phyloP scores from a whole-genome alignment of 2,113 vertebrate genomes.

The Pituophis catenifer region DNA sequence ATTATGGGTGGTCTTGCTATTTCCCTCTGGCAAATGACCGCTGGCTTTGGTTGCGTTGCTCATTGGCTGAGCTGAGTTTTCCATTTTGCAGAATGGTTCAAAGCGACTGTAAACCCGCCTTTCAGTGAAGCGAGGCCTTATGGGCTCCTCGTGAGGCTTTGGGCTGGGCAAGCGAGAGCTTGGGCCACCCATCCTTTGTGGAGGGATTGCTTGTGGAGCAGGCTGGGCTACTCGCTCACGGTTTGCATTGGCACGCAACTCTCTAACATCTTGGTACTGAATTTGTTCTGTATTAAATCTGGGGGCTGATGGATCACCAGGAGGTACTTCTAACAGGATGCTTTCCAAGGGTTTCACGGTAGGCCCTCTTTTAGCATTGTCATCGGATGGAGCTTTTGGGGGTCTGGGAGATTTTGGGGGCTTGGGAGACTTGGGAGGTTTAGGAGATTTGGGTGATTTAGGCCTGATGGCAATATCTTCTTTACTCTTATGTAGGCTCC shows the following conservation, averaged over 20 bases:
- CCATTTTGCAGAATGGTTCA: slow-evolving; percentile 81
- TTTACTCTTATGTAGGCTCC: slow-evolving; percentile 70
- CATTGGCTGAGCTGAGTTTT: slow-evolving; percentile 63
- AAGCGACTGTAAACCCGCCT: slow-evolving; percentile 82
- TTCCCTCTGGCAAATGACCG: slow-evolving; percentile 66
- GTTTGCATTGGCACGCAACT: slow-evolving; percentile 11
- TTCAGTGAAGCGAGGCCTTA: slow-evolving; percentile 66
- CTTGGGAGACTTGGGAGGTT: slow-evolving; percentile 26
- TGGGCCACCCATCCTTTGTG: slow-evolving; percentile 38
- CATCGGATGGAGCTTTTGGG: slow-evolving; percentile 56
- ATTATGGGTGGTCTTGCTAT: slow-evolving; percentile 61
- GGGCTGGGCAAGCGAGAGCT: slow-evolving; percentile 33
- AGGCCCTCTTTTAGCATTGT: slow-evolving; percentile 54
- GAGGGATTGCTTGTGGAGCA: slow-evolving; percentile 42
- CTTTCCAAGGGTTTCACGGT: slow-evolving; percentile 59
- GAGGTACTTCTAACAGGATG: slow-evolving; percentile 54
- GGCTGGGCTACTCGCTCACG: slow-evolving; percentile 44
- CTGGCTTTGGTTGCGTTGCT: slow-evolving; percentile 45
- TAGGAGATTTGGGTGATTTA: slow-evolving; percentile 60
- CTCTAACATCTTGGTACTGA: slow-evolving; percentile 65
- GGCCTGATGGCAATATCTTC: slow-evolving; percentile 54
- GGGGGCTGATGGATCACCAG: slow-evolving; percentile 77
- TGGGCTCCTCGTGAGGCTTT: slow-evolving; percentile 56
- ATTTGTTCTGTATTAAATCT: slow-evolving; percentile 83
- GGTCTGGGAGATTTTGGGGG: slow-evolving; percentile 28